Base-by-base conservation (phyloP, 2,888 invertebrate species). In the Macropis europaea region DNA sequence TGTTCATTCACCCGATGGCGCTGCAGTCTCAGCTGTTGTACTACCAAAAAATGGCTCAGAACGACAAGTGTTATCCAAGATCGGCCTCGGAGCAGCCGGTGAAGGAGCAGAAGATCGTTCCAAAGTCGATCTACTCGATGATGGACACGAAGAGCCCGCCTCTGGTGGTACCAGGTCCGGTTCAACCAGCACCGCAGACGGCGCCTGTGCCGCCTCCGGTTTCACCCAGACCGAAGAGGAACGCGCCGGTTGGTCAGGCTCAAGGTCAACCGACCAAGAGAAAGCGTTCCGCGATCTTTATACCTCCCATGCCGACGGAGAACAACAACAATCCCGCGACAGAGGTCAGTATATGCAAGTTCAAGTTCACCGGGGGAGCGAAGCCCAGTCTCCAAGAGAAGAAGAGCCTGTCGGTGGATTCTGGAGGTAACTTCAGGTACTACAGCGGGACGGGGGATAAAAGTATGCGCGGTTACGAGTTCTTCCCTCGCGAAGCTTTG, bases 331-430 rank as follows among this genome's bases (percentile, higher is more conserved):
- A 95, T 81, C 95, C 96, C 0, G 94, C 95, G 0, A 95, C 95
- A 0, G 96, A 96, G 90, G 97, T 96, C 40, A 95, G 95, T 89
- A 97, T 97, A 85, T 97, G 97, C 88, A 97, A 97, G 89, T 97
- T 97, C 87, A 97, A 97, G 88, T 97, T 97, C 87, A 97, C 97
- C 0, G 97, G 97, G 0, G 97, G 97, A 0, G 96, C 96, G 0
- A 96, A 96, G 77, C 97, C 97, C 0, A 95, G 95, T 64, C 87
- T 97, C 48, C 96, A 97, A 87, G 97, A 97, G 86, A 97, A 97
- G 90, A 97, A 97, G 89, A 97, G 97, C 94, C 91, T 97, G 0
- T 96, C 96, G 0, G 96, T 97, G 0, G 97, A 97, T 88, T 94
- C 96, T 0, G 96, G 96, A 1, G 97, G 97, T 0, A 97, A 97